phyloP scores from a whole-genome alignment of 2,797 vertebrate genomes.

The Avahi laniger region DNA sequence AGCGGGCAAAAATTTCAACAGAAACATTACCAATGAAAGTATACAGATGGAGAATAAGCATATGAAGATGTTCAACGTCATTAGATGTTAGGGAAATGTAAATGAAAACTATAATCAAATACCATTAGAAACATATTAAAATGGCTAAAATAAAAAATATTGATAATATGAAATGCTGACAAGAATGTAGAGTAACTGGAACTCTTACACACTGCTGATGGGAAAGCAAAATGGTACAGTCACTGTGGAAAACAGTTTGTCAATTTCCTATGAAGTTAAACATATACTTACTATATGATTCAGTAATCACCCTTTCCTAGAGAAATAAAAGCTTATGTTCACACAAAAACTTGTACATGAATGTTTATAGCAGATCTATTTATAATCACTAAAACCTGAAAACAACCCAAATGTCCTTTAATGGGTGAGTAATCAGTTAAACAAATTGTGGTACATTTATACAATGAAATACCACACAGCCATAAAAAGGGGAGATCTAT shows the following conservation, averaged over 20 bases:
- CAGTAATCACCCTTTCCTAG: background rate
- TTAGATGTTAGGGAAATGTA: background rate
- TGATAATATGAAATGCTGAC: background rate
- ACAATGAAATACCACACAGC: background rate
- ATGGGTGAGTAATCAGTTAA: background rate
- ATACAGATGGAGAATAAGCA: background rate
- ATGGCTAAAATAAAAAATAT: background rate
- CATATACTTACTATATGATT: background rate
- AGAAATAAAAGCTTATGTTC: conserved; percentile 21
- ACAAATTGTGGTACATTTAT: background rate
- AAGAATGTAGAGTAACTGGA: background rate
- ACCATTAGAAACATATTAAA: background rate
- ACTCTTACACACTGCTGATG: background rate
- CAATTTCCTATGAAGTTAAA: background rate
- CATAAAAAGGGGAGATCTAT: background rate
- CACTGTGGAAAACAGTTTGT: background rate
- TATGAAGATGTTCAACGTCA: background rate
- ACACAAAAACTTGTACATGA: background rate
- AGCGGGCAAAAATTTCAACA: background rate
- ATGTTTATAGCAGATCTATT: background rate
- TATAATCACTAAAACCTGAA: background rate
- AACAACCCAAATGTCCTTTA: background rate
- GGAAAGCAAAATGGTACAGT: background rate
- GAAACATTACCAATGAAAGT: background rate
- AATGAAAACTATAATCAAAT: background rate